Percentiles rank a stretch among this genome's conserved stretches.
Conservation (phyloP, 2,797 vertebrate genomes). For the Melanotaenia pygmaea region DNA sequence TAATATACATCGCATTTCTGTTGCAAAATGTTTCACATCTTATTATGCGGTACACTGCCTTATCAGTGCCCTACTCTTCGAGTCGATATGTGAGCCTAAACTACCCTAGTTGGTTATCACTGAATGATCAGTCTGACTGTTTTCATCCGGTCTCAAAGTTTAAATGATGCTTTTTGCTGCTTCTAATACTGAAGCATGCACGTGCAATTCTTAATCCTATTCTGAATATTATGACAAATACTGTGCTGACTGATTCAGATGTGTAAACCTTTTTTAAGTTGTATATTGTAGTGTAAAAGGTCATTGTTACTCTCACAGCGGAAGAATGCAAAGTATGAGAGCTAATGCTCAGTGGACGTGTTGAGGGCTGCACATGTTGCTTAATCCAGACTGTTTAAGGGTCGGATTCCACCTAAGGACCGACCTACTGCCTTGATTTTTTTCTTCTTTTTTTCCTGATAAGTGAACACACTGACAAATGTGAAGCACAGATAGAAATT, state of each 20-base stretch:
- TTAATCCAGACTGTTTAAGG: constrained; percentile 20
- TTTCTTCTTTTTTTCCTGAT: not conserved
- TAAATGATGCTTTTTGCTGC: not conserved
- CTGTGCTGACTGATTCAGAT: no score
- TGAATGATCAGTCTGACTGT: constrained; percentile 2
- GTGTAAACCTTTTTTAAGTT: no score
- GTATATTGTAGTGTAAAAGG: not conserved
- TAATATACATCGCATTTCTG: not conserved
- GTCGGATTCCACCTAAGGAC: constrained; percentile 4
- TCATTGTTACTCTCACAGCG: not conserved
- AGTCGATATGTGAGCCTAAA: no score
- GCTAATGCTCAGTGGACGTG: constrained; percentile 1
- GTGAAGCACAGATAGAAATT: not conserved
- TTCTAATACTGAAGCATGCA: not conserved
- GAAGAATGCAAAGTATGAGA: constrained; percentile 3
- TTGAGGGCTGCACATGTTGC: not conserved
- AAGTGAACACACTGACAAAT: not conserved
- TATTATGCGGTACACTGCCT: not conserved
- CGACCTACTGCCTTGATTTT: constrained; percentile 8
- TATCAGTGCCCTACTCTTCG: no score
- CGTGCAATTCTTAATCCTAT: not conserved
- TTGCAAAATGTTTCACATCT: not conserved
- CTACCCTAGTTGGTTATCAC: no score
- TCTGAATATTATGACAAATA: not conserved
- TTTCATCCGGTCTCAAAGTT: not conserved